phyloP scores from a whole-genome alignment of 2,113 vertebrate species.

The Desmodus rotundus region DNA sequence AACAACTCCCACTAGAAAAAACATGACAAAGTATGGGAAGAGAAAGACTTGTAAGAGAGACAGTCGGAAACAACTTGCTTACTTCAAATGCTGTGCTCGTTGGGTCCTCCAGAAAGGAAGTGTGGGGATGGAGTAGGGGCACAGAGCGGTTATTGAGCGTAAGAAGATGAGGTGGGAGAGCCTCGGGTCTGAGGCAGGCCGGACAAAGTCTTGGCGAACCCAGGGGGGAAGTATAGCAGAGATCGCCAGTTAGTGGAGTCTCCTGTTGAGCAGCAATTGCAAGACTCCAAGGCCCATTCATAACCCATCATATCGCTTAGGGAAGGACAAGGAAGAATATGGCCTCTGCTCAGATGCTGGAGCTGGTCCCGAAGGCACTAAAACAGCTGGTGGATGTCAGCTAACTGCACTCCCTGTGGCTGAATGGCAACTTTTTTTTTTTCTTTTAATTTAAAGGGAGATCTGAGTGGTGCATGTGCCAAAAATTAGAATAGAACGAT shows the following conservation, averaged over 20 bases:
- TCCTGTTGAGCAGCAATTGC: not conserved
- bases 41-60: not conserved
- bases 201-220: not conserved
- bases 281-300: not conserved
- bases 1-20: not conserved
- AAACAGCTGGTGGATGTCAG: not conserved
- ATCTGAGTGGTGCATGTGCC: not conserved
- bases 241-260: not conserved
- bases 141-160: not conserved
- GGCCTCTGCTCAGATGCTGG: not conserved
- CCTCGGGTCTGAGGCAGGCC: not conserved
- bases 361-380: not conserved
- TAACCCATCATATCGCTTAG: not conserved
- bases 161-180: not conserved
- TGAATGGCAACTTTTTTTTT: not conserved
- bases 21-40: not conserved
- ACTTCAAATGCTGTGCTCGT: not conserved
- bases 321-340: not conserved
- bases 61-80: not conserved
- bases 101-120: not conserved
- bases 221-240: not conserved
- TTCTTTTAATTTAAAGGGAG: not conserved
- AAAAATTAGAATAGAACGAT: not conserved
- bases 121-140: not conserved
- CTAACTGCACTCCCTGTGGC: not conserved